A percentile compares a stretch with the other conserved stretches of the same genome.
These are phyloP conservation scores for Zaprionus ornatus DNA, from an alignment of 1,140 invertebrate species.

Conservation along the genomic window DNA sequence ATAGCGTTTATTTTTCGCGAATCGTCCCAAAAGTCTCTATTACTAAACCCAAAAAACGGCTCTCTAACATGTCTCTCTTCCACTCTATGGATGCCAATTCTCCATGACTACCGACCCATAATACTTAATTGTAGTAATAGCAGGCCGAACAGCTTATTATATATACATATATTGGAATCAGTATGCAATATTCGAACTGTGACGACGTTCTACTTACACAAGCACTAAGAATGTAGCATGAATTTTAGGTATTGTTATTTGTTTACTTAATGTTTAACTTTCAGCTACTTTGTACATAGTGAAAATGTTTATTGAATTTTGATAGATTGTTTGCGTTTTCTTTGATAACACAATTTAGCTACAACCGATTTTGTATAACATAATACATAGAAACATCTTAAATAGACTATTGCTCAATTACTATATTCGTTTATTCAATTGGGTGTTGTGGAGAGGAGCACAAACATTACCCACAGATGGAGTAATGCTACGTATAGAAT, in stretches of 20 bases:
- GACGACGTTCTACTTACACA: slow-evolving; percentile 50
- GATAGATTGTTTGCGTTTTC: background rate
- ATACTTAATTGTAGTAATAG: slow-evolving; percentile 14
- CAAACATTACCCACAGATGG: slow-evolving; percentile 82
- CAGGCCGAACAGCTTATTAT: slow-evolving; percentile 34
- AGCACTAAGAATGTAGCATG: slow-evolving; percentile 30
- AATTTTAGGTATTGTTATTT: slow-evolving; percentile 67
- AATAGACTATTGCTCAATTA: slow-evolving; percentile 64
- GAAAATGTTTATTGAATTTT: slow-evolving; percentile 67
- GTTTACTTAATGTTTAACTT: slow-evolving; percentile 63
- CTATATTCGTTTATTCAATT: slow-evolving; percentile 49
- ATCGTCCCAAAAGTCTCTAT: slow-evolving; percentile 75
- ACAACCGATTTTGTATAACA: slow-evolving; percentile 56
- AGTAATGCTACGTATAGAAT: slow-evolving; percentile 86
- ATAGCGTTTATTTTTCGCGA: slow-evolving; percentile 76
- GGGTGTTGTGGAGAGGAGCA: slow-evolving; percentile 76
- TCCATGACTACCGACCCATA: slow-evolving; percentile 32
- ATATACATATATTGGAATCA: slow-evolving; percentile 36
- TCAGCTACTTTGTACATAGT: slow-evolving; percentile 67
- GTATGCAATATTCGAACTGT: slow-evolving; percentile 74
- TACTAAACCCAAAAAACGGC: slow-evolving; percentile 40
- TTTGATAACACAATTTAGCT: slow-evolving; percentile 45
- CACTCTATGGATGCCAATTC: slow-evolving; percentile 19
- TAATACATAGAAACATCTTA: slow-evolving; percentile 37
- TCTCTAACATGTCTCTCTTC: slow-evolving; percentile 14